These are phyloP conservation scores for Macrotis lagotis DNA, from an alignment of 2,113 vertebrate genomes.

Conservation along the genomic window DNA sequence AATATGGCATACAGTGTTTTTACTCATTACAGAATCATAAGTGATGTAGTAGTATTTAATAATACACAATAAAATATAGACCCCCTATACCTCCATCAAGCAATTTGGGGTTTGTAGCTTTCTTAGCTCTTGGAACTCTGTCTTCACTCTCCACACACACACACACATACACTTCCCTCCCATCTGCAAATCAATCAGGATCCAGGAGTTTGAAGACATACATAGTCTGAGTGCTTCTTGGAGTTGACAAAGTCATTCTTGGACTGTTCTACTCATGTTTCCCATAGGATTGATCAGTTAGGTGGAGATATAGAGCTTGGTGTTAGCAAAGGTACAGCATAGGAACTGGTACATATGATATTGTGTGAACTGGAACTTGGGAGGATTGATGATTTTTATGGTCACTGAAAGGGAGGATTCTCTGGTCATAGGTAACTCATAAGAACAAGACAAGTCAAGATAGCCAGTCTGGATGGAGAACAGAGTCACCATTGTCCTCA, in stretches of 20 bases:
- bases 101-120: background rate
- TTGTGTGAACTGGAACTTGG: background rate
- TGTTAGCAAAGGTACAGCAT: background rate
- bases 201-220: background rate
- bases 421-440: background rate
- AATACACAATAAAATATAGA: background rate
- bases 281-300: background rate
- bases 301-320: background rate
- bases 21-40: background rate
- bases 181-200: background rate
- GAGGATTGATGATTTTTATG: background rate
- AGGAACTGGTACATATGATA: background rate
- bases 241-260: background rate
- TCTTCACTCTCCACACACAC: background rate
- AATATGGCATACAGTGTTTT: background rate
- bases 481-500: background rate
- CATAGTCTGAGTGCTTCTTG: background rate
- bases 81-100: background rate
- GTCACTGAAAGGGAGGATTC: background rate
- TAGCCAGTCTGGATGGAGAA: background rate
- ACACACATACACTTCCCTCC: accelerated
- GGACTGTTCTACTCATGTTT: background rate
- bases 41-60: background rate
- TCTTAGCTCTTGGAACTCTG: background rate
- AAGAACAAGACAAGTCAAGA: background rate